phyloP scores from a whole-genome alignment of 2,888 invertebrate genomes.

The Epirrita christyi region DNA sequence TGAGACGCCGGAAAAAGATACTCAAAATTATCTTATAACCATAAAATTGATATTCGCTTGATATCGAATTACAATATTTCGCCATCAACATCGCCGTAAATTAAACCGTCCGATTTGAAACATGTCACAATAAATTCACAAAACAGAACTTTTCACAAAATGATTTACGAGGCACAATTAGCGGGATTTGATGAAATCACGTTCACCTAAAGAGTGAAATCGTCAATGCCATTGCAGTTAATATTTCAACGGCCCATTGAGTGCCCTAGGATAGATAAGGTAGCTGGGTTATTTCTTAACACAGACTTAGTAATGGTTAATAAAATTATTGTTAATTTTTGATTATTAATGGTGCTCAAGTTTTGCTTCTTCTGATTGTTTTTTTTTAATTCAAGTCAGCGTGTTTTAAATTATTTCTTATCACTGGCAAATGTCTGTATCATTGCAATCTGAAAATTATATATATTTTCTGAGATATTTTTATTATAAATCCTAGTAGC shows the following conservation, averaged over 20 bases:
- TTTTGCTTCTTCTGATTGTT: no score
- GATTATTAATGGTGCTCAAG: no score
- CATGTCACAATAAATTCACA: conserved; percentile 46
- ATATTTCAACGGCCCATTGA: conserved; percentile 54
- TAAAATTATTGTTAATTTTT: no score
- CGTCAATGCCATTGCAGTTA: conserved; percentile 60
- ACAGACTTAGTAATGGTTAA: no score
- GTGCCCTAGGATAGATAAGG: background rate
- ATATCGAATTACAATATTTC: conserved; percentile 25
- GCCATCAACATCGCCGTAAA: conserved; percentile 31
- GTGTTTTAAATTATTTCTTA: no score
- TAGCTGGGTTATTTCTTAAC: background rate
- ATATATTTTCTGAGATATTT: no score
- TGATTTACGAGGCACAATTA: conserved; percentile 63
- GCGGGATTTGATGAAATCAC: conserved; percentile 71
- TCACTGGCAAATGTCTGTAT: no score
- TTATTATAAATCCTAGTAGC: no score
- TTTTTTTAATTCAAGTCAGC: no score
- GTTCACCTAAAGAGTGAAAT: conserved; percentile 60
- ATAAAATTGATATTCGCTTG: background rate
- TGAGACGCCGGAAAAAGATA: no score
- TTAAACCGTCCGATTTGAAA: conserved; percentile 39
- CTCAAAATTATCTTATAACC: no score
- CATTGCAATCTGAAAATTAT: no score
- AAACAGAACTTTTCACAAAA: conserved; percentile 42